Base-by-base conservation (phyloP, 2,113 vertebrate species). In the Arvicanthis niloticus region DNA sequence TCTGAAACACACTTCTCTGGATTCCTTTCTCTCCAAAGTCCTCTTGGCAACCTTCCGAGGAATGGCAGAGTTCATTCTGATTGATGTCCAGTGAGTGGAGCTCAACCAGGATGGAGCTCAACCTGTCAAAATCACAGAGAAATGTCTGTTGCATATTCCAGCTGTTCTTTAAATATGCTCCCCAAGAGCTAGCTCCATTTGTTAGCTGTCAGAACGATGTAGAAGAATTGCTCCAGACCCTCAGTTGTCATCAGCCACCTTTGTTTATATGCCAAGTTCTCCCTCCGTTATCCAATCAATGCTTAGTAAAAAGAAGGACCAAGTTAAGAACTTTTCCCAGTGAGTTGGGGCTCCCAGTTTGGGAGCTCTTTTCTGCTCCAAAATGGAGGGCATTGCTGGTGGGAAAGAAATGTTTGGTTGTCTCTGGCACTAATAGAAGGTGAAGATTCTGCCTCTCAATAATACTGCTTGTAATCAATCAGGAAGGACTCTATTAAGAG, bases 141-240 rank as follows among this genome's bases (percentile, higher is more conserved):
- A 98, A 98, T 98, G 97, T 81, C 68, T 72, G 51, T 98, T 98
- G 98, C 91, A 88, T 98, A 97, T 97, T 97, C 98, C 98, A 98
- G 97, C 97, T 98, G 97, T 97, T 98, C 91, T 89, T 97, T 96
- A 97, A 98, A 97, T 85, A 95, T 94, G 97, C 96, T 98, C 88
- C 96, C 97, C 89, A 95, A 94, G 58, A 98, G 90, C 88, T 95
- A 75, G 93, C 87, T 95, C 93, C 96, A 98, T 97, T 98, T 97
- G 48, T 97, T 75, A 45, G 96, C 96, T 98, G 97, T 98, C 97
- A 94, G 97, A 91, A 91, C 91, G 1, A 77, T 97, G 92, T 89
- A 80, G 85, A 92, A 65, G 60, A 96, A 88, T 98, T 82, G 96
- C 97, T 97, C 94, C 78, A 94, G 96, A 97, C 93, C 89, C 90